Evolutionary conservation across 2,797 vertebrate species (phyloP), one percentile per base, ranked within the genome.

Genomic region (Esox lucius): DNA sequence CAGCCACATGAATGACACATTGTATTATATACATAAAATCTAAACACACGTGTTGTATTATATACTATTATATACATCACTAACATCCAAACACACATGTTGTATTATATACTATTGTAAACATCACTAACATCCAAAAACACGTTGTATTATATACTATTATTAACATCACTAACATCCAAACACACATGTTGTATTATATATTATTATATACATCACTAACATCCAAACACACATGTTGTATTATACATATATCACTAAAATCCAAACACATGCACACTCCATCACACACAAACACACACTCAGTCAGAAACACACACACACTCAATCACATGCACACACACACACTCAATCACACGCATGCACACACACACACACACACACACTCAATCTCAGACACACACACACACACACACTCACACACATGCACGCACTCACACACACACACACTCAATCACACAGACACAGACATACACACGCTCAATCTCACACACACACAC

Each of bases 101-200:
- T n/a, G n/a, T n/a, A n/a, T n/a, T n/a, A n/a, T n/a, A n/a, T n/a
- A n/a, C n/a, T 78, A 80, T 59, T 35, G 72, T 70, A 77, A 80
- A 78, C 73, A 67, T 49, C 73, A 62, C 28, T 68, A 62, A 76
- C 78, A 72, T n/a, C n/a, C n/a, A n/a, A n/a, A 64, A 78, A 75
- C 77, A 51, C 51, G 72, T 65, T 51, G 68, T 75, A 80, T 77
- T 84, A 39, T 75, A 74, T 56, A n/a, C n/a, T n/a, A n/a, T n/a
- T n/a, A n/a, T n/a, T n/a, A n/a, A 76, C 28, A 39, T 79, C 61
- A 15, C 19, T 11, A 9, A 70, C 12, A 39, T 49, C 56, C 53
- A 62, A 31, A 61, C 53, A 62, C 65, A 35, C 28, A 49, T 17
- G 13, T 15, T n/a, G n/a, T n/a, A n/a, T n/a, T n/a, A n/a, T n/a